Evolutionary conservation across 2,113 vertebrate species (phyloP), one percentile per base, ranked within the genome.

Genomic region (Nettapus auritus): DNA sequence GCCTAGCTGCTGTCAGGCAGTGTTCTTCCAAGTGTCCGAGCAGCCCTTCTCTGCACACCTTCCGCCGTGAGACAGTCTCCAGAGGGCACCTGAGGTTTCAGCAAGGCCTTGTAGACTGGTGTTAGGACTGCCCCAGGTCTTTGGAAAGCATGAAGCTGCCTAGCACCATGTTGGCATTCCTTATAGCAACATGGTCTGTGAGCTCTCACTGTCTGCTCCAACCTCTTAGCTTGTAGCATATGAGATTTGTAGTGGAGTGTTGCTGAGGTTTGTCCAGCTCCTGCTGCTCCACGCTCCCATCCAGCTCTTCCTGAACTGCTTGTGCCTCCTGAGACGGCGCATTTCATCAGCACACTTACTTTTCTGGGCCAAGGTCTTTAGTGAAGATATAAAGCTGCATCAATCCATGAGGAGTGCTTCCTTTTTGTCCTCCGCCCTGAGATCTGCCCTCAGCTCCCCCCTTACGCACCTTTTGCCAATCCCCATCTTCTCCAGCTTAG

Each of bases 101-200:
- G 29, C 42, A 71, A 53, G 17, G 15, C 55, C 19, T 52, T 42
- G 11, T 28, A 50, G 38, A 18, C 48, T 64, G 73, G 22, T 38
- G 42, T 7, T 91, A 34, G 29, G 15, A 77, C 20, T 70, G 66
- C 40, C 9, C 11, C 25, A 4, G 60, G 46, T 40, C 44, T 78
- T 89, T 74, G 60, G 28, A 63, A 68, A 68, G 42, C 19, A 8
- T 68, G 70, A 67, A 52, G 70, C 33, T 89, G 40, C 64, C 40
- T 57, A 53, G 44, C 66, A 50, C 67, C 18, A 13, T 0, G 0
- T n/a, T 80, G 59, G 3, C 25, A 52, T 71, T 80, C 77, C 48
- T 76, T 33, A 23, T 42, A 46, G 42, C 42, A 68, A 26, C 62
- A 8, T n/a, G 40, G 38, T 19, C 62, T 83, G 25, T 22, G 59